A percentile compares a stretch with the other conserved stretches of the same genome.
Evolutionary conservation across 2,888 invertebrate genomes (phyloP).

Genomic region (Cephus spinipes): DNA sequence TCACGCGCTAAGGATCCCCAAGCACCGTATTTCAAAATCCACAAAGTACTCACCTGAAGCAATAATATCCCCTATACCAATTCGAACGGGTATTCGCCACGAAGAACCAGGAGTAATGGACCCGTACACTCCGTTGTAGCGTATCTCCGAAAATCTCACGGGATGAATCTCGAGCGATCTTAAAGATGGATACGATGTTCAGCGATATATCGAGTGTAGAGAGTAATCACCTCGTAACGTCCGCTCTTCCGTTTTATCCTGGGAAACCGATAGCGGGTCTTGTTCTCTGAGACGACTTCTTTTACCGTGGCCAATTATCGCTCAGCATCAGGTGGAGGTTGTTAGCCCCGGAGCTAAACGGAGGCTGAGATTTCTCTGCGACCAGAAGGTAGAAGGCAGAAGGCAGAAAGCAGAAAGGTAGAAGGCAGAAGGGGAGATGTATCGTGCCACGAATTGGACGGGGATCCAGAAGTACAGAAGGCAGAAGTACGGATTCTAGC

Average conservation of each 20-base stretch:
- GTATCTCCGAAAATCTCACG: neutral
- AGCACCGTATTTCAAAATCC: neutral
- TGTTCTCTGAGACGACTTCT: constrained; percentile 21
- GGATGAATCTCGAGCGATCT: neutral
- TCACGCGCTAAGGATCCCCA: neutral
- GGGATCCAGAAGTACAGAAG: constrained; percentile 33
- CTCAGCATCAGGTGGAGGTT: constrained; percentile 35
- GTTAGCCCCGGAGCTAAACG: constrained; percentile 29
- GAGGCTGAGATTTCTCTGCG: constrained; percentile 9
- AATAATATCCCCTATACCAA: neutral
- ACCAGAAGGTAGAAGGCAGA: neutral
- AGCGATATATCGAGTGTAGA: neutral
- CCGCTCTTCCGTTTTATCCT: constrained; percentile 4
- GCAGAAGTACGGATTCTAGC: constrained; percentile 12
- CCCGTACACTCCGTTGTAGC: neutral
- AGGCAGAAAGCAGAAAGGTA: neutral
- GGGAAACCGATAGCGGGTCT: neutral
- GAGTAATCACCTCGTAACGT: neutral
- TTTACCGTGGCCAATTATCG: constrained; percentile 48
- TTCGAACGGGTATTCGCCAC: neutral
- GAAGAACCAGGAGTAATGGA: neutral
- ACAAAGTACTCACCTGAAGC: neutral
- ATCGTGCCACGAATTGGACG: constrained; percentile 28
- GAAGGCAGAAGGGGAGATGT: constrained; percentile 8
- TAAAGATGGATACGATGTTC: neutral